Base-by-base conservation (phyloP, 2,888 invertebrate genomes). In the Anarsia innoxiella region DNA sequence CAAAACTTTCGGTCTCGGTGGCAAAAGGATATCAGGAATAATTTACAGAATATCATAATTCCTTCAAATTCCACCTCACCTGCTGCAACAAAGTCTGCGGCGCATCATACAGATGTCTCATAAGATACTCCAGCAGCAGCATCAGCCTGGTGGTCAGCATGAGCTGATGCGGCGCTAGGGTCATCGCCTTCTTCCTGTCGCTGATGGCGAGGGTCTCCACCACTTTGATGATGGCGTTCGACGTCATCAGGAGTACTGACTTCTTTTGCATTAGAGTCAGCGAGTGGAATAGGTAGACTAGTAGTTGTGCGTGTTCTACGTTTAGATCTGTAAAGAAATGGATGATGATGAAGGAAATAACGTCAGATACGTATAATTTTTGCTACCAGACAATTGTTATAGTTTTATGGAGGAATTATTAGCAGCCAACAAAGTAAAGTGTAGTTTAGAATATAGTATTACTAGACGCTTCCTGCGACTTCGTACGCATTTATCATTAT, bases 191-290 rank as follows among this genome's bases (percentile, higher is more conserved):
- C 55, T 73, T 78, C 37, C 66, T 79, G 54, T 73, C 86, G 42
- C 50, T 76, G 30, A 85, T 76, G 0, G 72, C 69, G 14, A 85
- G 52, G 0, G 82, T 77, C 50, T 85, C 85, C 1, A 80, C 82
- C 35, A 84, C 86, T 60, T 86, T 86, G 37, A 85, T 85, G 14
- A 86, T 86, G 23, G 85, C 93, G 45, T 93, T 92, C 1, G 94
- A 92, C 19, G 93, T 92, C 53, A 93, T 87, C 5, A 97, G 86
- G 23, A 98, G 86, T 1, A 98, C 94, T 1, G 94, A 93, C 72
- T 98, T 98, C 80, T 97, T 98, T 77, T 97, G 96, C 95, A 97
- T 96, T 44, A 98, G 85, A 56, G 96, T 96, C 41, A 98, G 78
- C 0, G 96, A 95, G 74, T 98, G 97, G 76, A 98, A 98, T 8